Evolutionary conservation across 2,797 vertebrate genomes (phyloP).

Genomic region (Petrocephalus schoutedeni): DNA sequence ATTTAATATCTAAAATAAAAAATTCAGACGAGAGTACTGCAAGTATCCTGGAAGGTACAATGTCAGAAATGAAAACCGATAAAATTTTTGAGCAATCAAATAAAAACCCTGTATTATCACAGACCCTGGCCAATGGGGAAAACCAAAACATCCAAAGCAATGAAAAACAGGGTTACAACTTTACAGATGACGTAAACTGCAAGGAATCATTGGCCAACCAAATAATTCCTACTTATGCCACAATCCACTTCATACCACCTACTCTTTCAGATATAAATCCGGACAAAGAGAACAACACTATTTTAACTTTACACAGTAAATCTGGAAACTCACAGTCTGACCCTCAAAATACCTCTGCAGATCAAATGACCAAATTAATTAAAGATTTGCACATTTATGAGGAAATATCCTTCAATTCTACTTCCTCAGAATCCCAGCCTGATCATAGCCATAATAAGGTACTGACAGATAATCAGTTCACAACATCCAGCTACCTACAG

Average conservation of each 20-base stretch:
- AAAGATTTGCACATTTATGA: slow-evolving; percentile 39
- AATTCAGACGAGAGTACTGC: slow-evolving; percentile 59
- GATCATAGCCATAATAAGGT: slow-evolving; percentile 22
- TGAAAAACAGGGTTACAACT: not conserved
- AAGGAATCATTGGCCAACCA: not conserved
- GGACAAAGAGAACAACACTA: slow-evolving; percentile 19
- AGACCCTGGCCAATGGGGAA: not conserved
- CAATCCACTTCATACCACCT: slow-evolving; percentile 1
- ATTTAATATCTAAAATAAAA: slow-evolving; percentile 49
- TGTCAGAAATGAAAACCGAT: slow-evolving; percentile 25
- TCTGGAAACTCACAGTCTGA: slow-evolving; percentile 27
- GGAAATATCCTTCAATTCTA: slow-evolving; percentile 31
- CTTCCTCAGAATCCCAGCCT: slow-evolving; percentile 23
- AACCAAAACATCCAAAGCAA: slow-evolving; percentile 19
- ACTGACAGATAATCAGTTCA: not conserved
- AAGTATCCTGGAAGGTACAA: slow-evolving; percentile 42
- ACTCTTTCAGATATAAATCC: not conserved
- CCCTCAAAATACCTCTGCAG: slow-evolving; percentile 13
- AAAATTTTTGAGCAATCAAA: slow-evolving; percentile 38
- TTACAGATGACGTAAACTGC: not conserved
- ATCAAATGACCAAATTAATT: slow-evolving; percentile 20
- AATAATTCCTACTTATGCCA: slow-evolving; percentile 17
- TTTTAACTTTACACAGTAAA: not conserved
- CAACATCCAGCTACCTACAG: not conserved
- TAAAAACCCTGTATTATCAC: slow-evolving; percentile 25